Percentiles rank a stretch among this genome's conserved stretches.
Evolutionary conservation across 2,888 invertebrate genomes (phyloP).

Genomic region (Clivina fossor): DNA sequence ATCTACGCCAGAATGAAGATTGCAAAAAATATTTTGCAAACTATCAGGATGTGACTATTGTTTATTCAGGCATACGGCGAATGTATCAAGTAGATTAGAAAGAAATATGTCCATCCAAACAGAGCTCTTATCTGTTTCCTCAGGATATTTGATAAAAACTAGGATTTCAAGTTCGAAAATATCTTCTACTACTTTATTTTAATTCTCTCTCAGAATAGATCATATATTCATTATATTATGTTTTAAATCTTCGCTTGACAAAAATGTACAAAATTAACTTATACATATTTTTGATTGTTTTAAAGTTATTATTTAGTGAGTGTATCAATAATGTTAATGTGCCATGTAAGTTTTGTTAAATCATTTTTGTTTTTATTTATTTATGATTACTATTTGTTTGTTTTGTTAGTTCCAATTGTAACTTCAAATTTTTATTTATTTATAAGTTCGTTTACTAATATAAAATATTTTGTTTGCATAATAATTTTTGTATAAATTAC

Average conservation of each 20-base stretch:
- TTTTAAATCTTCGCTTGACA: too few relatives aligned
- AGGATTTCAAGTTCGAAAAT: constrained; percentile 9
- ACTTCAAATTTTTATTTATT: too few relatives aligned
- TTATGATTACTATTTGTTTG: too few relatives aligned
- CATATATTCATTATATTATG: not conserved
- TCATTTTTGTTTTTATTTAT: too few relatives aligned
- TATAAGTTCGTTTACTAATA: too few relatives aligned
- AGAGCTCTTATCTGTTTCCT: constrained; percentile 7
- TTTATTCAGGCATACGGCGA: not conserved
- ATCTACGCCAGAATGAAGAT: not conserved
- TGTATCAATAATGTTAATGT: too few relatives aligned
- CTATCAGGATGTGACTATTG: not conserved
- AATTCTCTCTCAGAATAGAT: not conserved
- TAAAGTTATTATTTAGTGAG: too few relatives aligned
- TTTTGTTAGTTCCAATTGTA: too few relatives aligned
- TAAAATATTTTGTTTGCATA: too few relatives aligned
- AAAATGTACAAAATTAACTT: not conserved
- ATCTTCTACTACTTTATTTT: not conserved
- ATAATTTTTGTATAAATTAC: too few relatives aligned
- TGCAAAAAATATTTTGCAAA: not conserved
- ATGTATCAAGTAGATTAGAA: too few relatives aligned
- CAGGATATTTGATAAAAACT: constrained; percentile 5
- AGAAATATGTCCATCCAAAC: not conserved
- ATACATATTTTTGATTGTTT: not conserved
- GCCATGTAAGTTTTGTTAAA: too few relatives aligned